Conservation (phyloP, 1,140 invertebrate species). For the Piezodorus guildinii region DNA sequence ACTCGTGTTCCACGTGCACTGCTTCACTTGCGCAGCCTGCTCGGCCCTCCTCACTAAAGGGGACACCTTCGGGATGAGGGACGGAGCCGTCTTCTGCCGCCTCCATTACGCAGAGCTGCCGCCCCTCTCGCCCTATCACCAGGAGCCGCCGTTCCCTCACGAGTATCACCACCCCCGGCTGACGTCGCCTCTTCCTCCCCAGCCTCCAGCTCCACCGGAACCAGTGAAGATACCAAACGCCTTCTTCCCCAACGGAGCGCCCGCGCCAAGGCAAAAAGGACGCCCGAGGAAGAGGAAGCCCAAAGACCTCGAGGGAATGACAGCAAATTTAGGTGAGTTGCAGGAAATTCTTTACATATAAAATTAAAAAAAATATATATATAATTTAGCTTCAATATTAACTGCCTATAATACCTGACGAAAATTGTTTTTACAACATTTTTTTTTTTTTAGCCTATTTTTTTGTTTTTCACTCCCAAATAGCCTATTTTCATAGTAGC, state of each 20-base stretch:
- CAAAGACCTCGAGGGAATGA: slow-evolving; percentile 73
- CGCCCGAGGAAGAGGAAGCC: slow-evolving; percentile 82
- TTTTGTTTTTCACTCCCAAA: too few species aligned
- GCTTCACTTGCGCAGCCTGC: slow-evolving; percentile 90
- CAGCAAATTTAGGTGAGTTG: slow-evolving; percentile 36
- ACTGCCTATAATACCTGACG: too few species aligned
- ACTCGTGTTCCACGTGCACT: slow-evolving; percentile 87
- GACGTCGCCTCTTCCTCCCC: slow-evolving; percentile 29
- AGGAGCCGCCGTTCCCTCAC: slow-evolving; percentile 38
- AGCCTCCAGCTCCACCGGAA: slow-evolving; percentile 33
- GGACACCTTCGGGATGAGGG: slow-evolving; percentile 86
- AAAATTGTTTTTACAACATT: too few species aligned
- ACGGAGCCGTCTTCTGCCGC: slow-evolving; percentile 69
- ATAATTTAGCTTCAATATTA: too few species aligned
- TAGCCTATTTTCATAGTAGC: too few species aligned
- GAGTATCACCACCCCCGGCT: slow-evolving; percentile 36
- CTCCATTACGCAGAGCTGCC: slow-evolving; percentile 52
- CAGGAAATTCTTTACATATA: background rate
- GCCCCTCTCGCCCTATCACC: slow-evolving; percentile 41
- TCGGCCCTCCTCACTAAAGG: slow-evolving; percentile 70
- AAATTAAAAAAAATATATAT: too few species aligned
- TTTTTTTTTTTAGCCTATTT: too few species aligned
- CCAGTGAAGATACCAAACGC: slow-evolving; percentile 38
- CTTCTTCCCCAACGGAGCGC: slow-evolving; percentile 57
- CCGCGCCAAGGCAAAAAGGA: slow-evolving; percentile 71